Percentiles rank a stretch among this genome's conserved stretches.
Evolutionary conservation across 2,888 invertebrate species (phyloP).

Genomic region (Tetragnatha montana): DNA sequence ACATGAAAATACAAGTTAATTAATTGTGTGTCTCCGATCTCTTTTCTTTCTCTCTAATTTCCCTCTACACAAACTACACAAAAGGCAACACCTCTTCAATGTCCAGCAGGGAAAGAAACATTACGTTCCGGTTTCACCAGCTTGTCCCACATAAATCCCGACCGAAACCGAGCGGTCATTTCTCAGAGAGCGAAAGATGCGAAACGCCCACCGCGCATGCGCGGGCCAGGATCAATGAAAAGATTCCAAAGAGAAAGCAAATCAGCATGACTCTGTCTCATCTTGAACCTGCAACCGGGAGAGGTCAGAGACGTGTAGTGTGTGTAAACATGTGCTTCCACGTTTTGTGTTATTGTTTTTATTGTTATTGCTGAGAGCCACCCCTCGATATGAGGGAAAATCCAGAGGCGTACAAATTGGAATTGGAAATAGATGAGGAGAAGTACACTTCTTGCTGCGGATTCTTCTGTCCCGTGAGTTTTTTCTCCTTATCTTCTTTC

Average conservation of each 20-base stretch:
- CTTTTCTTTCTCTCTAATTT: too few species aligned
- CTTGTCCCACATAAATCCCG: not conserved
- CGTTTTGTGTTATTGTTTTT: too few species aligned
- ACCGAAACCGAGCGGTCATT: constrained; percentile 16
- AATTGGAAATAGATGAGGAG: constrained; percentile 59
- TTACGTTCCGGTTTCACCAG: constrained; percentile 6
- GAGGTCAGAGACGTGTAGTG: not conserved
- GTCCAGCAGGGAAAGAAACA: not conserved
- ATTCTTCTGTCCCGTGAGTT: constrained; percentile 59
- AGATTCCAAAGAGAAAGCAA: constrained; percentile 52
- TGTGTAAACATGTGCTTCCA: constrained; percentile 47
- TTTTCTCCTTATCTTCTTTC: constrained; percentile 1
- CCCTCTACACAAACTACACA: too few species aligned
- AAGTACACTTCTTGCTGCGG: constrained; percentile 49
- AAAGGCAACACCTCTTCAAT: too few species aligned
- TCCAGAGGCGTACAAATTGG: constrained; percentile 60
- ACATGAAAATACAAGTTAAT: too few species aligned
- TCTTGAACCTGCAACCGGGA: constrained; percentile 32
- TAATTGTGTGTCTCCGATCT: too few species aligned
- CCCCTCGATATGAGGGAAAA: constrained; percentile 43
- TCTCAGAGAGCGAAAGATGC: constrained; percentile 51
- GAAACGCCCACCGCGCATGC: constrained; percentile 44
- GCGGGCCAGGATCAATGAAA: constrained; percentile 64
- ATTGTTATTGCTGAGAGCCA: not conserved
- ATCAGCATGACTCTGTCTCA: constrained; percentile 61